Evolutionary conservation across 2,888 invertebrate species (phyloP), one percentile per base, ranked within the genome.

Genomic region (Pachymerium ferrugineum): DNA sequence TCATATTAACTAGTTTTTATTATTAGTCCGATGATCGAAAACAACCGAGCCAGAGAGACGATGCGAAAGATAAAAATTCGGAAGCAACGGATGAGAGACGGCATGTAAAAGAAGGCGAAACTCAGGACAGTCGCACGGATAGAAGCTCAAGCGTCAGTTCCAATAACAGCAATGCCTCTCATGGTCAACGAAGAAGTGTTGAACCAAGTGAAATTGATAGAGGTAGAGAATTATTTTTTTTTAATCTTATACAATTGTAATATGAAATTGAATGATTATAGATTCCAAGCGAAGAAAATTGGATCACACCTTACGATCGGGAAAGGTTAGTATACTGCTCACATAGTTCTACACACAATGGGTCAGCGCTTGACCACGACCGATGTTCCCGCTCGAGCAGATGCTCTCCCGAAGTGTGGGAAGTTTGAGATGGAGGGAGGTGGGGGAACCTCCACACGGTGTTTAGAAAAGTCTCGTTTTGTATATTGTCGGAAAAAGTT

Each of bases 201-300:
- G 76, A 76, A 31, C 75, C 76, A 12, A 42, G 68, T 22, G 76
- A 76, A 16, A 30, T 29, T 12, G 76, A 76, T 71, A 76, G 71
- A 75, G 74, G 75, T 74, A 30, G 28, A 16, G n/a, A 16, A 22
- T 33, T 2, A 4, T 22, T 3, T 1, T 31, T 35, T 47, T 72
- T 72, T 0, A 8, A 35, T 42, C 3, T 22, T 72, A 54, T 6
- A n/a, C n/a, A n/a, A 5, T 5, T 42, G 62, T 22, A 1, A 25
- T 0, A 1, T 70, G 38, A 22, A 19, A 14, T 74, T 74, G 10
- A 5, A n/a, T 30, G n/a, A 25, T 42, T 81, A 73, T 85, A 89
- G 93, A 92, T 84, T 86, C 88, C 80, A 93, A 93, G 86, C 88
- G 93, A 84, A 89, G 92, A 85, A 93, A 92, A 88, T 83, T 92